phyloP scores from a whole-genome alignment of 2,113 vertebrate genomes.

The Cygnus atratus region DNA sequence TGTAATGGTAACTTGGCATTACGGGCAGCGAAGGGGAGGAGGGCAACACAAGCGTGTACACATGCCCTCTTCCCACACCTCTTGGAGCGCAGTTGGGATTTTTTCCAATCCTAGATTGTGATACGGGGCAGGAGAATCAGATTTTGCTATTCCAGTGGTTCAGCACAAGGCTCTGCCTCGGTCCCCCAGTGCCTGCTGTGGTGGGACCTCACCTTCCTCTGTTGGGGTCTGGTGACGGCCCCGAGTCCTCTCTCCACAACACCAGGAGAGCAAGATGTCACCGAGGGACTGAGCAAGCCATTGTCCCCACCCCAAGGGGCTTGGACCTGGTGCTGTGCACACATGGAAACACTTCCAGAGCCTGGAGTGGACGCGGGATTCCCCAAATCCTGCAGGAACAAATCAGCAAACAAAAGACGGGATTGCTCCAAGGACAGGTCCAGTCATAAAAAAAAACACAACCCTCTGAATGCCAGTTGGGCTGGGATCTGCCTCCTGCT shows the following conservation, averaged over 20 bases:
- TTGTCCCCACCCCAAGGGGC: accelerated
- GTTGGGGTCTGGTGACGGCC: background rate
- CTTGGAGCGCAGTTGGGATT: background rate
- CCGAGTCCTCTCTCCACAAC: background rate
- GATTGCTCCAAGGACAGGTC: slow-evolving; percentile 30
- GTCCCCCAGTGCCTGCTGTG: background rate
- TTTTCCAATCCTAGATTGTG: background rate
- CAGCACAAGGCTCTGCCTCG: background rate
- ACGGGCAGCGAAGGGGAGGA: background rate
- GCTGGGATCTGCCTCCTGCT: slow-evolving; percentile 17
- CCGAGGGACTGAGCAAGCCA: background rate
- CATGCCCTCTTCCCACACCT: background rate
- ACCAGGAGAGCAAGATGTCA: background rate
- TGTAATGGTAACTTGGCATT: background rate
- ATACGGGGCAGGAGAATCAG: background rate
- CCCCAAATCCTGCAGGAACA: slow-evolving; percentile 3
- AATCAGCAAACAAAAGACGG: background rate
- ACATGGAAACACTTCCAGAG: background rate
- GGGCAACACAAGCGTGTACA: background rate
- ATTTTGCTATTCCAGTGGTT: background rate
- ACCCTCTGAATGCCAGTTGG: background rate
- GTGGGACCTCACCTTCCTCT: background rate
- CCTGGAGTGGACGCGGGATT: background rate
- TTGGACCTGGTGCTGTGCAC: accelerated
- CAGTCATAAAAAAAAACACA: background rate